Conservation (phyloP, 2,797 vertebrate genomes). For the Galaxias olidus region DNA sequence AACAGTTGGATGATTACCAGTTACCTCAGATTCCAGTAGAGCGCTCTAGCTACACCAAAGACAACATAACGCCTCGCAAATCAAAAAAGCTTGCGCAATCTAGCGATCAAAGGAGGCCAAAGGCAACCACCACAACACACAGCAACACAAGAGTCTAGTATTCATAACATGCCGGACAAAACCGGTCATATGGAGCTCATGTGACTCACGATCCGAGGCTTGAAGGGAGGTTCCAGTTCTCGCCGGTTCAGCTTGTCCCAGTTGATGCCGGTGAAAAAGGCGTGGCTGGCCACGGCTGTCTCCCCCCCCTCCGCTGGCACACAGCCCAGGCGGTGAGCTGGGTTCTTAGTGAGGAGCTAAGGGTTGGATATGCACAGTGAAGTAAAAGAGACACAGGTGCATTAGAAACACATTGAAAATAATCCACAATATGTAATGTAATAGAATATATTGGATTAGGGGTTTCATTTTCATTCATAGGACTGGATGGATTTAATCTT, state of each 20-base stretch:
- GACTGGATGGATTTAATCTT: too few relatives aligned
- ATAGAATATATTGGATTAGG: too few relatives aligned
- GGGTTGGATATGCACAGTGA: slow-evolving; percentile 1
- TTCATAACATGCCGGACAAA: not conserved
- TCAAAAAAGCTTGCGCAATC: too few relatives aligned
- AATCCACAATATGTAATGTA: too few relatives aligned
- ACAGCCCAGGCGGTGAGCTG: slow-evolving; percentile 87
- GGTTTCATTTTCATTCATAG: too few relatives aligned
- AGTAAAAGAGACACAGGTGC: not conserved
- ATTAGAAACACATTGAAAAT: not conserved
- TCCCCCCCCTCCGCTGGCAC: slow-evolving; percentile 83
- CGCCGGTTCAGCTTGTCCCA: slow-evolving; percentile 90
- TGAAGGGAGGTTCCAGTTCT: slow-evolving; percentile 92
- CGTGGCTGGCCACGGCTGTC: slow-evolving; percentile 80
- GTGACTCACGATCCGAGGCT: slow-evolving; percentile 91
- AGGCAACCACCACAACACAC: too few relatives aligned
- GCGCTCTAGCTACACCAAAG: too few relatives aligned
- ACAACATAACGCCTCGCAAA: too few relatives aligned
- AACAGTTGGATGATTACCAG: too few relatives aligned
- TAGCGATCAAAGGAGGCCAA: too few relatives aligned
- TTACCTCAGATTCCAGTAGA: too few relatives aligned
- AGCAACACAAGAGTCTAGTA: too few relatives aligned
- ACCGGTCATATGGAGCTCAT: not conserved
- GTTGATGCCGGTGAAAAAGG: slow-evolving; percentile 87
- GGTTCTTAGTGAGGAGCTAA: slow-evolving; percentile 96